Evolutionary conservation across 2,113 vertebrate species (phyloP).

Genomic region (Muntiacus reevesi): DNA sequence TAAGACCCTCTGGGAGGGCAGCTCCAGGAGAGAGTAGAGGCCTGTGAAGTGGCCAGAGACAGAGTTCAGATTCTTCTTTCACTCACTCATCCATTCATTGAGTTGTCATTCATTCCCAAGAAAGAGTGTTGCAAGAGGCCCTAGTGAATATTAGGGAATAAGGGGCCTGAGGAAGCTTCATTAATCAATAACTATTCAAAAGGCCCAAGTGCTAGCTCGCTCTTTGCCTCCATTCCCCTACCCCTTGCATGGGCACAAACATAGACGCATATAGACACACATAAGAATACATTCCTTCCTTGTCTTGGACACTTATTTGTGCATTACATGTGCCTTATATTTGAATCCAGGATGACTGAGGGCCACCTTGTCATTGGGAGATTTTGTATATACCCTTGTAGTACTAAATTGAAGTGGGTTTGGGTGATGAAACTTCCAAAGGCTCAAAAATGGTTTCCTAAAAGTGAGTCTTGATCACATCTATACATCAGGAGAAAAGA

Average conservation of each 20-base stretch:
- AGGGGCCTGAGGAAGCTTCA: not conserved
- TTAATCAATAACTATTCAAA: not conserved
- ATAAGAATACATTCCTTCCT: not conserved
- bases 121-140: not conserved
- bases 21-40: not conserved
- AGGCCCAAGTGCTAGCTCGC: not conserved
- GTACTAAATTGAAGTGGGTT: not conserved
- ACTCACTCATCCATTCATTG: not conserved
- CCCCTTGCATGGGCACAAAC: not conserved
- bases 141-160: not conserved
- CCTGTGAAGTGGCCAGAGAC: not conserved
- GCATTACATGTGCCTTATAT: constrained; percentile 23
- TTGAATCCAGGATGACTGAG: not conserved
- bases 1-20: not conserved
- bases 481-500: not conserved
- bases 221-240: not conserved
- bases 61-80: not conserved
- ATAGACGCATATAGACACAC: not conserved
- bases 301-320: not conserved
- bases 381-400: not conserved
- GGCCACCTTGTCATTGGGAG: not conserved
- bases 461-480: not conserved
- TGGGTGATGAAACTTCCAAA: not conserved
- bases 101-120: not conserved
- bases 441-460: not conserved